Conservation (phyloP, 1,140 invertebrate genomes). For the Dendrolimus kikuchii region DNA sequence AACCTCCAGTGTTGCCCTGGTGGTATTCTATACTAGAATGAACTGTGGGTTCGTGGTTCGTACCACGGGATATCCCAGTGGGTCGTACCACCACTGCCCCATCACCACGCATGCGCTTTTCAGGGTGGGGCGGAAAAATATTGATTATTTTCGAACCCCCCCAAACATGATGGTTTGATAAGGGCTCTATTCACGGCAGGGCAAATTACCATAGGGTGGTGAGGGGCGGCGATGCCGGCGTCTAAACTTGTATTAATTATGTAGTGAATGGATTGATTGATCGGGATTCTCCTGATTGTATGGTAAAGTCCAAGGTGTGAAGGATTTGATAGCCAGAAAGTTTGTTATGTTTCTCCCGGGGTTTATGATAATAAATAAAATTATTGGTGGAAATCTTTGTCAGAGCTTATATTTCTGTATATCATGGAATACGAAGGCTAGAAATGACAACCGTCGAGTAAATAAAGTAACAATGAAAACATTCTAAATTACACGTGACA, state of each 20-base stretch:
- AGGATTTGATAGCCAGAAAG: too few species aligned
- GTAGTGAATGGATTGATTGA: conserved; percentile 55
- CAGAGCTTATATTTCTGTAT: too few species aligned
- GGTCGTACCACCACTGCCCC: conserved; percentile 50
- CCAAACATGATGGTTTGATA: conserved; percentile 55
- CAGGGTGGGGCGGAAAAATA: conserved; percentile 50
- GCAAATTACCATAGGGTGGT: conserved; percentile 43
- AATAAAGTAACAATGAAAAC: too few species aligned
- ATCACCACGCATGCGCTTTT: conserved; percentile 51
- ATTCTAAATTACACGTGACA: too few species aligned
- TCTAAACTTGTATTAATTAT: conserved; percentile 52
- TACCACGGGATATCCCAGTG: conserved; percentile 23
- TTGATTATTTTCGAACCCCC: conserved; percentile 58
- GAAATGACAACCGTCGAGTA: too few species aligned
- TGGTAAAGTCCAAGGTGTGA: too few species aligned
- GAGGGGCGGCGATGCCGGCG: conserved; percentile 44
- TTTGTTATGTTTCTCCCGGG: too few species aligned
- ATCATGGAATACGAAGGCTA: too few species aligned
- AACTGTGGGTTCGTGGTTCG: conserved; percentile 33
- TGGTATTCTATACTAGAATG: conserved; percentile 31
- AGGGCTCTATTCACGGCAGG: conserved; percentile 39
- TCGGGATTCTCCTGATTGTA: conserved; percentile 25
- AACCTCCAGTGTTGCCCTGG: conserved; percentile 19
- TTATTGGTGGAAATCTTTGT: too few species aligned
- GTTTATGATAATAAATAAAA: too few species aligned